Percentiles rank a stretch among this genome's conserved stretches.
phyloP scores from a whole-genome alignment of 1,140 invertebrate species.

The Adelges cooleyi region DNA sequence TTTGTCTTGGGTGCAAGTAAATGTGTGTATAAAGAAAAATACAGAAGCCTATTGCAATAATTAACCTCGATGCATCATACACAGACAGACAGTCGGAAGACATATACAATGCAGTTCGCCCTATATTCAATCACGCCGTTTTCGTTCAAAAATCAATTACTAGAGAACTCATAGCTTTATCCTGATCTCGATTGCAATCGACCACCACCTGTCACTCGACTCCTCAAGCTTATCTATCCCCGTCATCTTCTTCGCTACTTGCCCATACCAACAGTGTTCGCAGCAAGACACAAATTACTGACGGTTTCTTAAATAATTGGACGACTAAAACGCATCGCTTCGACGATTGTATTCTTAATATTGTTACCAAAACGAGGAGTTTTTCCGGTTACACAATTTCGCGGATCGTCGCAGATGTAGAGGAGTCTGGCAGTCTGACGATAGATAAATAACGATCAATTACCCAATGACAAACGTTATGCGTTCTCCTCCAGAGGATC shows the following conservation, averaged over 20 bases:
- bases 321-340: background rate
- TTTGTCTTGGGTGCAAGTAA: background rate
- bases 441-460: no score
- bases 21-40: background rate
- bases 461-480: no score
- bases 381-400: conserved; percentile 17
- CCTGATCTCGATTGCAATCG: no score
- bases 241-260: no score
- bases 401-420: background rate
- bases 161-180: no score
- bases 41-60: background rate
- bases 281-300: no score
- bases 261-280: no score
- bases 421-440: background rate
- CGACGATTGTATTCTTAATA: background rate
- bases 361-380: background rate
- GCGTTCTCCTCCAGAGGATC: no score
- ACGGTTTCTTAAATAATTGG: no score
- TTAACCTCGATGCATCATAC: conserved; percentile 15
- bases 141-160: background rate
- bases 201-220: no score
- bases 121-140: conserved; percentile 1
- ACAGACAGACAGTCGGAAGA: background rate
- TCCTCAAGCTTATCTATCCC: no score
- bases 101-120: no score